These are phyloP conservation scores for Tyrophagus putrescentiae DNA, from an alignment of 1,140 invertebrate species.

Conservation along the genomic window DNA sequence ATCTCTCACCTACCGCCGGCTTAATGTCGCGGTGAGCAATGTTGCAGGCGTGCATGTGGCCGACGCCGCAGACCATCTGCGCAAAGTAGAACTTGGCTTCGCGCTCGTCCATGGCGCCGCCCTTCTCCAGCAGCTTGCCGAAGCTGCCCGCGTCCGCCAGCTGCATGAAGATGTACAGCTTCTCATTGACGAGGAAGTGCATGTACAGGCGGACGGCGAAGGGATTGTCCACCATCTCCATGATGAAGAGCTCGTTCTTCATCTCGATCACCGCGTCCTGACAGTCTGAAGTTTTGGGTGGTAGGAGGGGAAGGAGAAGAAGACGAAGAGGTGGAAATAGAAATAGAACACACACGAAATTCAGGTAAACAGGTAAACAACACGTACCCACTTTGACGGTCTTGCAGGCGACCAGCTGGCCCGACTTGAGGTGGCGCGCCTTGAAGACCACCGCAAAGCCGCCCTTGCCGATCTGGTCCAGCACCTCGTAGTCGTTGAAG, in stretches of 20 bases:
- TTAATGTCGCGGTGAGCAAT: constrained; percentile 8
- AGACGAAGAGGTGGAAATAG: too few species aligned
- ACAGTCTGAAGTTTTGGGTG: too few species aligned
- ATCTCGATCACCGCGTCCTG: background rate
- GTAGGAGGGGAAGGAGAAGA: too few species aligned
- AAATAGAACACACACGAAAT: too few species aligned
- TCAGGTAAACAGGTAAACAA: too few species aligned
- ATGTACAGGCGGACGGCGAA: background rate
- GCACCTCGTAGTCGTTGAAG: background rate
- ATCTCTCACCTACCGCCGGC: too few species aligned
- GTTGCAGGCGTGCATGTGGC: constrained; percentile 2
- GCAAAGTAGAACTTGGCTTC: background rate
- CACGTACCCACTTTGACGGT: background rate
- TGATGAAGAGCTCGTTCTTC: constrained; percentile 10
- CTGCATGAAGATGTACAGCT: constrained; percentile 2
- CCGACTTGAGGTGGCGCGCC: background rate
- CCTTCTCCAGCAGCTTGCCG: constrained; percentile 1
- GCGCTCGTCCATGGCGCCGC: background rate
- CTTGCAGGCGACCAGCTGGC: background rate
- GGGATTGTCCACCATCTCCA: constrained; percentile 13
- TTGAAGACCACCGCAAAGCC: constrained; percentile 5
- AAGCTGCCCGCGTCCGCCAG: background rate
- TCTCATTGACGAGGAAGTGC: constrained; percentile 5
- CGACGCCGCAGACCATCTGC: background rate
- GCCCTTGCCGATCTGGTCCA: constrained; percentile 5